Evolutionary conservation across 2,888 invertebrate genomes (phyloP).

Genomic region (Caenorhabditis parvicauda): DNA sequence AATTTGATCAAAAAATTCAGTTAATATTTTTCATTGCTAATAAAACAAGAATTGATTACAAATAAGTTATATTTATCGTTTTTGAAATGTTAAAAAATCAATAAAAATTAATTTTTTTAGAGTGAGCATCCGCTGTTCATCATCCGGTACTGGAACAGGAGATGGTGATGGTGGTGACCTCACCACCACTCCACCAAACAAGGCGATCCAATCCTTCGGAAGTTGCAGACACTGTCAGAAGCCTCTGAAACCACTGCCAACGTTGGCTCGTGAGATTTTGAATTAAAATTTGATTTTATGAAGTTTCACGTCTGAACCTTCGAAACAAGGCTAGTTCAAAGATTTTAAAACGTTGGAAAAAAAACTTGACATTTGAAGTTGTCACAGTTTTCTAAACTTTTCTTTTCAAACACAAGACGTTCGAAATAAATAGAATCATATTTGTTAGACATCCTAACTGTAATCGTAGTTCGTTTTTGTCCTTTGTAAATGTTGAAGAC

Average conservation of each 20-base stretch:
- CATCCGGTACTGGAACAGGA: neutral
- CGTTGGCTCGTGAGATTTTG: conserved; percentile 43
- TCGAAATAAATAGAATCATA: too few species aligned
- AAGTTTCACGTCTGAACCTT: neutral
- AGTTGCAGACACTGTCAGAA: conserved; percentile 52
- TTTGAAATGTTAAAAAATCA: too few species aligned
- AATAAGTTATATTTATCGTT: too few species aligned
- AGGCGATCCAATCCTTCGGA: conserved; percentile 33
- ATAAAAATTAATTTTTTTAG: neutral
- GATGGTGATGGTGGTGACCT: conserved; percentile 27
- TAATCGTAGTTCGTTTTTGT: too few species aligned
- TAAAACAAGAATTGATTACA: too few species aligned
- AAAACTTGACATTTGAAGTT: neutral
- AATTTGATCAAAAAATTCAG: too few species aligned
- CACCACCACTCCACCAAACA: conserved; percentile 33
- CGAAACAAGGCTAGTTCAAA: too few species aligned
- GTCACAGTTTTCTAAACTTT: too few species aligned
- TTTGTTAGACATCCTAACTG: too few species aligned
- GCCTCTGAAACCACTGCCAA: conserved; percentile 49
- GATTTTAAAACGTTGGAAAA: neutral
- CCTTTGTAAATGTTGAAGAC: too few species aligned
- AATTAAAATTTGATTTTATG: neutral
- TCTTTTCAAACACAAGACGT: too few species aligned
- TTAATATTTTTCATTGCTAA: too few species aligned
- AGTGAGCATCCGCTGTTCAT: neutral